A percentile compares a stretch with the other conserved stretches of the same genome.
These are phyloP conservation scores for Galbula dea DNA, from an alignment of 2,113 vertebrate genomes.

Conservation along the genomic window DNA sequence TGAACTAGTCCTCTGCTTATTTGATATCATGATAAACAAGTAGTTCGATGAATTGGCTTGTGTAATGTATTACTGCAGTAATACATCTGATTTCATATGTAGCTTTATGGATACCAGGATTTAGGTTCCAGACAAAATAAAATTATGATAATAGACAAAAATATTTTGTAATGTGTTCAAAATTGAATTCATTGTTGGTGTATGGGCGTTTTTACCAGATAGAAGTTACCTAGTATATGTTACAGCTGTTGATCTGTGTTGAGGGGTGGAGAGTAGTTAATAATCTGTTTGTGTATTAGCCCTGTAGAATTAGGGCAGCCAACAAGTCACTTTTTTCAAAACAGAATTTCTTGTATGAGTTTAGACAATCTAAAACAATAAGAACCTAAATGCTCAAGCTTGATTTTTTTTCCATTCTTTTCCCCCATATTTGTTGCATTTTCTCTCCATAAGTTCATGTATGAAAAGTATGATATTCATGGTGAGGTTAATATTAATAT, in stretches of 20 bases:
- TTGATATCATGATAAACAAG: not conserved
- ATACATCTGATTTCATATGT: not conserved
- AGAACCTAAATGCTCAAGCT: not conserved
- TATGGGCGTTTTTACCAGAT: not conserved
- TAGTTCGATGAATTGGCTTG: not conserved
- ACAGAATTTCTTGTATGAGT: not conserved
- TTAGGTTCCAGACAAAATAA: not conserved
- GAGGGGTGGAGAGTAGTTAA: not conserved
- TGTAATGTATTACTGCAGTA: not conserved
- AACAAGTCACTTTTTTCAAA: not conserved
- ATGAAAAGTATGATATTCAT: not conserved
- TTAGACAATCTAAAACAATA: not conserved
- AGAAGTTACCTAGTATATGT: not conserved
- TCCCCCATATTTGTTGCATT: not conserved
- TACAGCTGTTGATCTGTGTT: not conserved
- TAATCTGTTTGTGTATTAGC: not conserved
- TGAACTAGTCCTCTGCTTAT: not conserved
- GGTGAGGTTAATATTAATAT: not conserved
- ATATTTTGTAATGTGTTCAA: not conserved
- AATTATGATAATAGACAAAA: not conserved
- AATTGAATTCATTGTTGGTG: not conserved
- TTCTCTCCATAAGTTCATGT: not conserved
- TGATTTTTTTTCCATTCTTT: not conserved
- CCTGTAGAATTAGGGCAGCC: not conserved
- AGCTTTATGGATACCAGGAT: not conserved